Evolutionary conservation across 1,140 invertebrate species (phyloP), one percentile per base, ranked within the genome.

Genomic region (Drosophila albomicans): DNA sequence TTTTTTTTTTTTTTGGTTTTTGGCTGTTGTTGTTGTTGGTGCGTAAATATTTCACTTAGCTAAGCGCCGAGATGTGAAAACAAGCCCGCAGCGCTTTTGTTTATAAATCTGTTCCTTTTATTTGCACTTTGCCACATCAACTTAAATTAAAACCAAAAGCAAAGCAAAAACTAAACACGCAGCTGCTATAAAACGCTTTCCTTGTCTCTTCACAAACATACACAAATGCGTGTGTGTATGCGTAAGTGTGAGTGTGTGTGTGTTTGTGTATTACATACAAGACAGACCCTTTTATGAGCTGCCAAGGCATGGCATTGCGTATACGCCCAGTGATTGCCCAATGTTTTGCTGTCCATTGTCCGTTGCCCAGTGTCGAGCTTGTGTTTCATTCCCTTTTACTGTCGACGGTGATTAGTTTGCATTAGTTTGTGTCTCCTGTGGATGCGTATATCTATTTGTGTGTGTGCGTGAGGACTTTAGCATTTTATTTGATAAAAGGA

Each of bases 41-140:
- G 66, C 67, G 71, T 74, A 87, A 75, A 88, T 80, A 88, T 80
- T 88, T 87, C 59, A 75, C 79, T 82, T 76, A 78, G 69, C 48
- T 30, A 45, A 51, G 43, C 63, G 56, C 30, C 49, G 35, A 49
- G 61, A 65, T 20, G 62, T 51, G 51, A 75, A n/a, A 70, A 56
- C 32, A 62, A 32, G 20, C 59, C 35, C 65, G 41, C 69, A 20
- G 38, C 32, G 32, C 51, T 16, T 69, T 46, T 88, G 78, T 87
- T 88, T 88, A 88, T 87, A 87, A 87, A 87, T 87, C 84, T 84
- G 35, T 70, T 69, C 57, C 70, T 67, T 88, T 87, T 88, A 87
- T 88, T 87, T 87, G 74, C 84, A 69, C 85, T 84, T 80, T 74
- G 63, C 66, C 82, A 81, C 82, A 87, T 88, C 72, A 87, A 88